Evolutionary conservation across 2,113 vertebrate genomes (phyloP).

Genomic region (Grallaria varia): DNA sequence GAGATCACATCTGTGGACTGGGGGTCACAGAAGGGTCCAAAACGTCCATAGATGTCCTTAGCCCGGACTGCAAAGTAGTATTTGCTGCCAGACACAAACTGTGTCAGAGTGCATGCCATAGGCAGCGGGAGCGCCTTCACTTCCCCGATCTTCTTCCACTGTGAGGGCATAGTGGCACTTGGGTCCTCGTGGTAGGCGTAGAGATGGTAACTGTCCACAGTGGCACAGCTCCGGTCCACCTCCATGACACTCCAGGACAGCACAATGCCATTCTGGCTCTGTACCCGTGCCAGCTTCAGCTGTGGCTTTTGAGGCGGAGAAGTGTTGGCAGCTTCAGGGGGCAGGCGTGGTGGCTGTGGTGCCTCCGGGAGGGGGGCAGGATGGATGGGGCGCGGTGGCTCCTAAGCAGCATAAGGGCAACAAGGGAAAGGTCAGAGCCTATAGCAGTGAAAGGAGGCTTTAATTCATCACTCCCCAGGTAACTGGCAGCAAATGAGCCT

Average conservation of each 20-base stretch:
- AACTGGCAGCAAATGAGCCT: neutral
- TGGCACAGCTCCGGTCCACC: slow-evolving; percentile 88
- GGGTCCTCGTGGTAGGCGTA: slow-evolving; percentile 90
- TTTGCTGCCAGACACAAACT: slow-evolving; percentile 96
- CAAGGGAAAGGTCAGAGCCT: neutral
- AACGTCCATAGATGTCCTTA: slow-evolving; percentile 95
- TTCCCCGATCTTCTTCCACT: slow-evolving; percentile 99
- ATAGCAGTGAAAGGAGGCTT: neutral
- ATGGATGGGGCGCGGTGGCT: slow-evolving; percentile 76
- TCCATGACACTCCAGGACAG: slow-evolving; percentile 95
- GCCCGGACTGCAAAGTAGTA: slow-evolving; percentile 97
- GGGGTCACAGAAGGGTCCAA: slow-evolving; percentile 95
- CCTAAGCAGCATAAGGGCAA: slow-evolving; percentile 43
- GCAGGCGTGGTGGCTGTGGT: slow-evolving; percentile 78
- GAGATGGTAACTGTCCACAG: slow-evolving; percentile 96
- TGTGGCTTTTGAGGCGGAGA: slow-evolving; percentile 84
- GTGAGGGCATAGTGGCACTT: slow-evolving; percentile 77
- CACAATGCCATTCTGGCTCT: slow-evolving; percentile 96
- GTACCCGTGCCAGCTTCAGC: slow-evolving; percentile 85
- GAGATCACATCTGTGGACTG: slow-evolving; percentile 96
- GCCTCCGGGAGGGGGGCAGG: slow-evolving; percentile 80
- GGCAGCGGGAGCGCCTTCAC: slow-evolving; percentile 95
- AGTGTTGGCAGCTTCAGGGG: slow-evolving; percentile 89
- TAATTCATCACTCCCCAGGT: neutral
- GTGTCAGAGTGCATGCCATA: slow-evolving; percentile 98